Base-by-base conservation (phyloP, 2,888 invertebrate genomes). In the Caenorhabditis macrosperma region DNA sequence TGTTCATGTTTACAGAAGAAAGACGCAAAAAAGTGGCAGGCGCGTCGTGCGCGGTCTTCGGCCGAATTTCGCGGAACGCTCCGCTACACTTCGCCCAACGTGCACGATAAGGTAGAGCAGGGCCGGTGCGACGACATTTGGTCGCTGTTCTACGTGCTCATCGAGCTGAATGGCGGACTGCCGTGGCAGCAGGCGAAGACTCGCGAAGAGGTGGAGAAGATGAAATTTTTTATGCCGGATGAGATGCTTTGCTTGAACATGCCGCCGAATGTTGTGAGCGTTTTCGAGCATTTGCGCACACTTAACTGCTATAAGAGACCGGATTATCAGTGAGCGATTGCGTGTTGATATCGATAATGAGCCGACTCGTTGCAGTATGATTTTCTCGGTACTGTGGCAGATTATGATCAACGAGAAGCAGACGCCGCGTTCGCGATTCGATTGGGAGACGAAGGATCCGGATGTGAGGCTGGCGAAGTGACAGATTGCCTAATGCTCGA, bases 131-230 rank as follows among this genome's bases (percentile, higher is more conserved):
- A 81, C 46, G 82, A 84, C 28, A 46, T 84, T 2, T 82, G 81
- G 80, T 80, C 84, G 22, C 71, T 81, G 35, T 41, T 83, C 26
- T 85, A 71, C 75, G 81, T 82, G 44, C 57, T 82, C 52, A 88
- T 88, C 66, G 87, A 86, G 67, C 67, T 96, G 95, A 91, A 95
- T 95, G 87, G 86, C 57, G 87, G 86, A 0, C 84, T 88, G 30
- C 88, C 87, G 35, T 88, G 88, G 88, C 88, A 88, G 68, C 67
- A 57, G 12, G 81, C 67, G 10, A 59, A 74, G 54, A 85, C 86
- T n/a, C 81, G 84, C 17, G 76, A 59, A 5, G 66, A 75, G 26
- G 79, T 84, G 33, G 84, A 82, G 48, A 46, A 26, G 38, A 77
- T 81, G 82, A 88, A 88, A 68, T 48, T 81, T 35, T n/a, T 52